Evolutionary conservation across 2,888 invertebrate species (phyloP).

Genomic region (Cremastobaeus sp.): DNA sequence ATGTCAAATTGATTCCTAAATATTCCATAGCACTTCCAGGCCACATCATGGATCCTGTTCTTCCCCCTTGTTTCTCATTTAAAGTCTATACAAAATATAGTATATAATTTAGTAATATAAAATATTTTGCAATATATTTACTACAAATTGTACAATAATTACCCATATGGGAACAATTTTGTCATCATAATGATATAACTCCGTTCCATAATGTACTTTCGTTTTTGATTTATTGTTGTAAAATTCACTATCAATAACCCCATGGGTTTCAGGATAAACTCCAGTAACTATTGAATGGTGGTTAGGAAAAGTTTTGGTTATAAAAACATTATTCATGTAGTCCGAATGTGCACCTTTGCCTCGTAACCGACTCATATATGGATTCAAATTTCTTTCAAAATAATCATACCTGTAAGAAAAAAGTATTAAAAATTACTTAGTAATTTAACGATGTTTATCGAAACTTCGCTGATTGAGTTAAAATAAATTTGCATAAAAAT

Average conservation of each 20-base stretch:
- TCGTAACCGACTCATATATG: slow-evolving; percentile 81
- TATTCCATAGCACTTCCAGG: slow-evolving; percentile 82
- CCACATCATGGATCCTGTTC: slow-evolving; percentile 86
- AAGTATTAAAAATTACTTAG: not conserved
- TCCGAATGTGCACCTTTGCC: slow-evolving; percentile 81
- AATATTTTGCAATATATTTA: too few relatives aligned
- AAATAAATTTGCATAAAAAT: too few relatives aligned
- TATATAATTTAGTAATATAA: too few relatives aligned
- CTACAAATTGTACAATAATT: too few relatives aligned
- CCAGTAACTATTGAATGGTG: slow-evolving; percentile 87
- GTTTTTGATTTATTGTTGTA: slow-evolving; percentile 79
- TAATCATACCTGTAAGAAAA: slow-evolving; percentile 81
- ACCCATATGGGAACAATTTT: slow-evolving; percentile 82
- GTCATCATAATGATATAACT: slow-evolving; percentile 81
- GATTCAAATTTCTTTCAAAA: slow-evolving; percentile 80
- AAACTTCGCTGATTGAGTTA: too few relatives aligned
- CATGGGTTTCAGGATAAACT: slow-evolving; percentile 84
- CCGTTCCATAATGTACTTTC: slow-evolving; percentile 71
- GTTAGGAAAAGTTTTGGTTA: slow-evolving; percentile 87
- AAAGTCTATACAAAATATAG: slow-evolving; percentile 78
- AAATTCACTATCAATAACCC: slow-evolving; percentile 83
- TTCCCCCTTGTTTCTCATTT: slow-evolving; percentile 80
- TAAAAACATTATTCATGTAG: slow-evolving; percentile 82
- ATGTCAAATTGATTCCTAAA: slow-evolving; percentile 79
- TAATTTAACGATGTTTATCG: not conserved